Evolutionary conservation across 2,113 vertebrate species (phyloP), one percentile per base, ranked within the genome.

Genomic region (Nanger granti): DNA sequence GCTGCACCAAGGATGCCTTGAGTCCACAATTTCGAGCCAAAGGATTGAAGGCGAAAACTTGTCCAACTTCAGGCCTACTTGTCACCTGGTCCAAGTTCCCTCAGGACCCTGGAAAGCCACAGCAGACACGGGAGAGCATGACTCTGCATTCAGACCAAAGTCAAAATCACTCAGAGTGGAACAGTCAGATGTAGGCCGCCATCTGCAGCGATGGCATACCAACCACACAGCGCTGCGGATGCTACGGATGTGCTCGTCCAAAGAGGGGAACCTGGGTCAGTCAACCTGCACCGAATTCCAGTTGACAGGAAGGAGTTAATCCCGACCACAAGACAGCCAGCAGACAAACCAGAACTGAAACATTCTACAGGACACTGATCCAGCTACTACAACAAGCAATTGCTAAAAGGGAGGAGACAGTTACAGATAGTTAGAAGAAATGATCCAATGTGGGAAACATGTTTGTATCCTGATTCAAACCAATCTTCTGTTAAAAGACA

Each of bases 251-350:
- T 3, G 57, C 57, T 49, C 52, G 31, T 26, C 57, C 24, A 6
- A 49, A 52, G 22, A 62, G 44, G 34, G 55, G 76, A 47, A n/a
- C 4, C 20, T 2, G 55, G 73, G 8, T 52, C 41, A 7, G 4
- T n/a, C 54, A 49, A n/a, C 20, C 73, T 26, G 28, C 9, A 0
- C 76, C 26, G 2, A 49, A 24, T 82, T 83, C 76, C 15, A 17
- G 29, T 49, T 52, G 11, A 34, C 22, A 82, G 41, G 8, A 91
- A 49, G 3, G 17, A 55, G 28, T 47, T 47, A 34, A 41, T 17
- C 37, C n/a, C 2, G 2, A 26, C 54, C 3, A 0, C 44, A 17
- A 28, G 44, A n/a, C 9, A 62, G 76, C 31, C 26, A 8, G 49
- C 41, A 28, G 13, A 54, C 47, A 73, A 59, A 60, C 76, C 2